Base-by-base conservation (phyloP, 1,140 invertebrate species). In the Palaemon carinicauda region DNA sequence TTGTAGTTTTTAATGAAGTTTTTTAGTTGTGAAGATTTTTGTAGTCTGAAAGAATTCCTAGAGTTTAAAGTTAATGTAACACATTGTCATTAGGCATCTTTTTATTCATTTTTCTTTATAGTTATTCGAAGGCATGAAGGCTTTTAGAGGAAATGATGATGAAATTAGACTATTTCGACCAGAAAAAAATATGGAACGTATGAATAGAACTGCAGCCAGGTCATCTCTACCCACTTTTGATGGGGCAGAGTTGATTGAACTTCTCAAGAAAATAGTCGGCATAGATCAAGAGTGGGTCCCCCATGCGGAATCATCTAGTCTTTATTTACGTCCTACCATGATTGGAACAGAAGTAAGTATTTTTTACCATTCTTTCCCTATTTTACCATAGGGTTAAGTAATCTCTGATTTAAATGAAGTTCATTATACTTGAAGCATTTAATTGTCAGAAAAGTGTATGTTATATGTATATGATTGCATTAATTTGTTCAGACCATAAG, bases 101-200 rank as follows among this genome's bases (percentile, higher is more conserved):
- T 69, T 15, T 27, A 19, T 21, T 52, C 31, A 15, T 53, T 77
- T 86, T 74, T 60, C 33, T 86, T 91, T 91, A 83, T 92, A 99
- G 97, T 92, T 99, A 82, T 99, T 99, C 91, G 99, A 99, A 94
- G 99, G 99, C 71, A 95, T 99, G 94, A 99, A 99, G 92, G 98
- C 98, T 0, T 99, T 97, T 91, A 94, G 97, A 90, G 97, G 98
- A n/a, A 93, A 94, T 7, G 98, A 99, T 92, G 96, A 96, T 73
- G 96, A 96, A 93, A 97, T 99, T 80, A 93, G 98, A 89, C 92
- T 99, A 88, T 99, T 99, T 92, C 94, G 99, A 80, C 98, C 98
- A 4, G 95, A 98, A 56, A 92, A 98, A 90, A 99, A 99, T 91
- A 98, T 99, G 96, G 93, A 95, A 83, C 93, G 99, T 88, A 97